These are phyloP conservation scores for Gadopsis marmoratus DNA, from an alignment of 2,797 vertebrate species.

Conservation along the genomic window DNA sequence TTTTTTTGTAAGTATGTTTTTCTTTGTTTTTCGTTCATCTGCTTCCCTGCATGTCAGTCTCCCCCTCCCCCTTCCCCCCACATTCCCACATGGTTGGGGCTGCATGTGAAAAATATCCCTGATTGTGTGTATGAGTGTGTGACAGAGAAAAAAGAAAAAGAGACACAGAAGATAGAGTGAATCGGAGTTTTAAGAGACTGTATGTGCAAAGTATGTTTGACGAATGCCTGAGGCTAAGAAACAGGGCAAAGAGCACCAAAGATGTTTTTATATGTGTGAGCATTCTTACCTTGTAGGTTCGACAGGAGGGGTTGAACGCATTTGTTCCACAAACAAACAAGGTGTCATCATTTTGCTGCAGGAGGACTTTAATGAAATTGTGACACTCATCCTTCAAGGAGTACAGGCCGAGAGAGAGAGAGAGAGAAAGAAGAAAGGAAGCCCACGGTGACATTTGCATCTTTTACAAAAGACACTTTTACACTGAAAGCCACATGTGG, in stretches of 20 bases:
- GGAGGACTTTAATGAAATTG: conserved; percentile 98
- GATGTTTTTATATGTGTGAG: not conserved
- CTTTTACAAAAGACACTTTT: conserved; percentile 30
- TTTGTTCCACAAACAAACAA: conserved; percentile 98
- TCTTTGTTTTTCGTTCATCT: conserved; percentile 34
- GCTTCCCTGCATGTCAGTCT: conserved; percentile 22
- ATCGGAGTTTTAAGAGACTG: conserved; percentile 1
- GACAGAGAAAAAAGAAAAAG: conserved; percentile 7
- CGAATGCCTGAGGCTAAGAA: conserved; percentile 18
- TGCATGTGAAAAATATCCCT: conserved; percentile 35
- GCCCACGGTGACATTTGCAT: conserved; percentile 46
- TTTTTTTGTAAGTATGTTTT: conserved; percentile 3
- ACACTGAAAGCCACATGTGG: conserved; percentile 39
- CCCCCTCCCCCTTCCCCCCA: not conserved
- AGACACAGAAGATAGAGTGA: not conserved
- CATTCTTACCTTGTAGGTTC: conserved; percentile 91
- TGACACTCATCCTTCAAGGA: conserved; percentile 95
- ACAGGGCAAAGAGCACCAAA: not conserved
- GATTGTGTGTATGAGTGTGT: conserved; percentile 9
- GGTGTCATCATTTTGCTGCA: conserved; percentile 94
- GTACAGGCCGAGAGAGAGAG: conserved; percentile 46
- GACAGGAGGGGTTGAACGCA: conserved; percentile 97
- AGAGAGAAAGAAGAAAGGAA: conserved; percentile 40
- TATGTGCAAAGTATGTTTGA: conserved; percentile 3
- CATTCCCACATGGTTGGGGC: conserved; percentile 27